Evolutionary conservation across 2,888 invertebrate genomes (phyloP), one percentile per base, ranked within the genome.

Genomic region (Oasisia sp.): DNA sequence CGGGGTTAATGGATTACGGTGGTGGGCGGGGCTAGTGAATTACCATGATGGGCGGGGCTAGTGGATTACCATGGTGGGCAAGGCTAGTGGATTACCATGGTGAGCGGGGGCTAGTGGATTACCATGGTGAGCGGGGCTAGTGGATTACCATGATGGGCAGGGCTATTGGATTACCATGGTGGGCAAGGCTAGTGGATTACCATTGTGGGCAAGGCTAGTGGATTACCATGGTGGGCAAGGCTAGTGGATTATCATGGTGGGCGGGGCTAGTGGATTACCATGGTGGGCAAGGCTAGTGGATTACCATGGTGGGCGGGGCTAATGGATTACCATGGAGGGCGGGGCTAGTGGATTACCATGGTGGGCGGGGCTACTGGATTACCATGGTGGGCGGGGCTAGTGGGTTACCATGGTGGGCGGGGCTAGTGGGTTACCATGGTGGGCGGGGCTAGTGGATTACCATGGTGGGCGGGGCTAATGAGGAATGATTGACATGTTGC

Each of bases 401-500:
- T 58, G 58, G 5, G 27, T 27, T 58, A 58, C 58, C 27, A 27
- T 27, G 27, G 58, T 58, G 58, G 58, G 58, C 12, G 58, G 19
- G 1, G 58, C 58, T 58, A 58, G 19, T 58, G 27, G 19, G 14
- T 19, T 74, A 19, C 27, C 27, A n/a, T 74, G 74, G 74, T 74
- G 74, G 74, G 74, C 7, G 74, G 27, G n/a, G 27, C 74, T 74
- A 74, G 27, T 74, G 74, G 27, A 19, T n/a, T 74, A 74, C 74
- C n/a, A n/a, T 27, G 19, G 74, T 74, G 74, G 74, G 74, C 19
- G 27, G 74, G 7, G 74, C 27, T 74, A 74, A 74, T 74, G 74
- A 74, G 32, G 14, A 32, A 5, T 74, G 32, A 58, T 32, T 74
- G 32, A 44, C 89, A 91, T 92, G 91, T 92, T 94, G 38, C 94